phyloP scores from a whole-genome alignment of 2,888 invertebrate species.

The Nesidiocoris tenuis region DNA sequence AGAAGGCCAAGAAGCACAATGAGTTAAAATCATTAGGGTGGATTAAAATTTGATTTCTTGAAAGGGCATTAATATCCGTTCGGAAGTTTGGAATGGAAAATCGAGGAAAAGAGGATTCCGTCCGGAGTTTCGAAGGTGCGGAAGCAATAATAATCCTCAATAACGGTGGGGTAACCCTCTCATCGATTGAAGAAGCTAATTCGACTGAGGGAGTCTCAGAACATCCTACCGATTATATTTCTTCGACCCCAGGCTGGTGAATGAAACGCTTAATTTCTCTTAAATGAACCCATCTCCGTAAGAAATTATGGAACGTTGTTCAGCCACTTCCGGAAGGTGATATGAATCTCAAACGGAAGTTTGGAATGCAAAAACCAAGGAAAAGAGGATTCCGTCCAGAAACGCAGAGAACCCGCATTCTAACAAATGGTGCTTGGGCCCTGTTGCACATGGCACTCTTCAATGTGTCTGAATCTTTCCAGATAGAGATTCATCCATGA shows the following conservation, averaged over 20 bases:
- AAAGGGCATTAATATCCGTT: conserved; percentile 27
- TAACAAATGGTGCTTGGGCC: no score
- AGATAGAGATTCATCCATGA: no score
- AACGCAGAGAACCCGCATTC: no score
- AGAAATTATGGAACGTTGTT: no score
- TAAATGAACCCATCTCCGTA: no score
- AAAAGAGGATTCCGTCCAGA: conserved; percentile 20
- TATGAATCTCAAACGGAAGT: conserved; percentile 2
- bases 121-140: conserved; percentile 33
- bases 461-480: no score
- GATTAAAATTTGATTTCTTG: conserved; percentile 23
- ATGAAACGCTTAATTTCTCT: not conserved
- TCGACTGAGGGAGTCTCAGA: conserved; percentile 28
- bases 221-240: conserved; percentile 9
- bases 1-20: not conserved
- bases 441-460: no score
- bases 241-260: not conserved
- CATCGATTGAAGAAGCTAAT: conserved; percentile 34
- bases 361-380: not conserved
- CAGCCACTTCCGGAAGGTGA: conserved; percentile 2
- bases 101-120: conserved; percentile 17
- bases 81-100: not conserved
- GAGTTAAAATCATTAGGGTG: conserved; percentile 5
- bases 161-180: conserved; percentile 36
- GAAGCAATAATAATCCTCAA: conserved; percentile 40